phyloP scores from a whole-genome alignment of 1,140 invertebrate species.

The Agrilus planipennis region DNA sequence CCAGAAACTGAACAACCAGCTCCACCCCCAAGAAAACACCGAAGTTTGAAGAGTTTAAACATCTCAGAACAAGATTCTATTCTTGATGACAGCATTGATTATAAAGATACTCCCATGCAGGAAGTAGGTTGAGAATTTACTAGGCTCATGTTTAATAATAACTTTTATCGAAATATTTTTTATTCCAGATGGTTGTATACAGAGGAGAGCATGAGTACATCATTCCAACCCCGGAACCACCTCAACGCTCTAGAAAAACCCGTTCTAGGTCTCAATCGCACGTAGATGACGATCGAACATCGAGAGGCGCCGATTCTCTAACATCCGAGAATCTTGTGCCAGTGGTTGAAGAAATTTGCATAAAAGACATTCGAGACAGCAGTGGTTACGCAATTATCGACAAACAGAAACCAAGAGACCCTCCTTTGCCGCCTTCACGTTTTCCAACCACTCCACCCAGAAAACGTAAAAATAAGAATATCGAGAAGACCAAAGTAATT shows the following conservation, averaged over 20 bases:
- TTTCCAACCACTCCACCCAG: slow-evolving; percentile 29
- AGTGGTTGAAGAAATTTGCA: slow-evolving; percentile 27
- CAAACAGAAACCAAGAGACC: slow-evolving; percentile 41
- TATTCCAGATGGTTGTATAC: slow-evolving; percentile 48
- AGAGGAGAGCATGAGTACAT: slow-evolving; percentile 49
- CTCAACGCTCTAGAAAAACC: slow-evolving; percentile 32
- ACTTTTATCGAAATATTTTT: no score
- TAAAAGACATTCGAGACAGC: slow-evolving; percentile 33
- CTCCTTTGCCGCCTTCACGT: slow-evolving; percentile 41
- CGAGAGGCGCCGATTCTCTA: slow-evolving; percentile 50
- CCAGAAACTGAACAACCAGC: slow-evolving; percentile 18
- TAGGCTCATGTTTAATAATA: no score
- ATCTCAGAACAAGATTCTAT: slow-evolving; percentile 37
- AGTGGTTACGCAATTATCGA: slow-evolving; percentile 58
- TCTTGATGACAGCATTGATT: slow-evolving; percentile 31
- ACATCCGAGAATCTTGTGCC: slow-evolving; percentile 12
- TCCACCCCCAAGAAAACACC: slow-evolving; percentile 28
- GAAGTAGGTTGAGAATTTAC: no score
- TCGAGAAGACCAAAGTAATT: slow-evolving; percentile 5
- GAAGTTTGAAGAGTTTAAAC: slow-evolving; percentile 32
- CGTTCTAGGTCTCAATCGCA: slow-evolving; percentile 33
- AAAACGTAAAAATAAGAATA: slow-evolving; percentile 18
- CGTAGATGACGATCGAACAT: slow-evolving; percentile 9
- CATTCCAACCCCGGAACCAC: slow-evolving; percentile 37
- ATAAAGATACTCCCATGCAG: slow-evolving; percentile 15